Conservation (phyloP, 2,888 invertebrate genomes). For the Tribolium freemani region DNA sequence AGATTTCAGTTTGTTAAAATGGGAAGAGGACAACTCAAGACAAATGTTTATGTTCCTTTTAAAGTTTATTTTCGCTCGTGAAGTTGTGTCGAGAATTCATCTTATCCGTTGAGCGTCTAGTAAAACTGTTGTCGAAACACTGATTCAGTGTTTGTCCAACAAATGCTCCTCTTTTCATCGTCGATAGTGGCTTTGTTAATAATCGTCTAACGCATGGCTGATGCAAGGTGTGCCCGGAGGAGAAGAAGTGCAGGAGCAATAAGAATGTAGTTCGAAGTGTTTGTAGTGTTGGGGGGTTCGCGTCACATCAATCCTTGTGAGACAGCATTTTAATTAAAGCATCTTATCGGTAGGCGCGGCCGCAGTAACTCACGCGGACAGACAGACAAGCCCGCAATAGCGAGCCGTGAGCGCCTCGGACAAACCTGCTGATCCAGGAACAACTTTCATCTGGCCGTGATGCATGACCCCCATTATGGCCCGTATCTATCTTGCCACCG, state of each 20-base stretch:
- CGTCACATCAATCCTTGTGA: slow-evolving; percentile 67
- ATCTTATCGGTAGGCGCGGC: slow-evolving; percentile 70
- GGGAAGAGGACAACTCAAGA: slow-evolving; percentile 6
- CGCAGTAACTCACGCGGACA: slow-evolving; percentile 67
- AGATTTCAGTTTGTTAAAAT: slow-evolving; percentile 1
- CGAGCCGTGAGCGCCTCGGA: slow-evolving; percentile 62
- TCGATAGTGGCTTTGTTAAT: background rate
- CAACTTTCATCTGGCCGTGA: slow-evolving; percentile 68
- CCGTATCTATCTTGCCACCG: slow-evolving; percentile 58
- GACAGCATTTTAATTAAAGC: slow-evolving; percentile 71
- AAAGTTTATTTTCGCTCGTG: slow-evolving; percentile 17
- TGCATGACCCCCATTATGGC: slow-evolving; percentile 66
- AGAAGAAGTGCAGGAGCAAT: slow-evolving; percentile 1
- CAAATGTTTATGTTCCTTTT: slow-evolving; percentile 19
- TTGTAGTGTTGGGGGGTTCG: slow-evolving; percentile 48
- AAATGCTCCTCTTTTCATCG: slow-evolving; percentile 1
- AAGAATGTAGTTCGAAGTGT: slow-evolving; percentile 30
- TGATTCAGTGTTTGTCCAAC: slow-evolving; percentile 7
- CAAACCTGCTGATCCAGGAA: slow-evolving; percentile 69
- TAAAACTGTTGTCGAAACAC: slow-evolving; percentile 9
- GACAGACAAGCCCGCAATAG: slow-evolving; percentile 63
- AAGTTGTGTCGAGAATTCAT: slow-evolving; percentile 15
- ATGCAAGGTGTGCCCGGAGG: background rate
- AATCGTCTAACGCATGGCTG: slow-evolving; percentile 5
- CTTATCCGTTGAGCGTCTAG: background rate